These are phyloP conservation scores for Uria lomvia DNA, from an alignment of 2,113 vertebrate genomes.

Conservation along the genomic window DNA sequence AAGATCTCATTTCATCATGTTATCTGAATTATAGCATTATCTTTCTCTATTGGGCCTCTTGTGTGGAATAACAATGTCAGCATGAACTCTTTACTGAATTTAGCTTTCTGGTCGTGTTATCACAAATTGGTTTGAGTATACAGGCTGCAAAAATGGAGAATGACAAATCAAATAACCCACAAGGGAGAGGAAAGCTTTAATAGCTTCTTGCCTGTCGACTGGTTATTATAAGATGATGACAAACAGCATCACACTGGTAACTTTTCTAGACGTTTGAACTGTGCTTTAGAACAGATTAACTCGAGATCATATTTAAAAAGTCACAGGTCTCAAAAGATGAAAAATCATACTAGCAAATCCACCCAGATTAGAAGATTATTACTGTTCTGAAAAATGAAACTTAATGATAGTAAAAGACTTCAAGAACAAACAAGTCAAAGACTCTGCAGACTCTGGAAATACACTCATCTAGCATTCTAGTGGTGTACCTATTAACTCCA, in stretches of 20 bases:
- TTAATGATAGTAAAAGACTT: not conserved
- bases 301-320: conserved; percentile 5
- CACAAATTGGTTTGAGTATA: conserved; percentile 60
- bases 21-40: conserved; percentile 21
- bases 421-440: not conserved
- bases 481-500: not conserved
- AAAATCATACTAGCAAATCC: not conserved
- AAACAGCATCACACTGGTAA: conserved; percentile 26
- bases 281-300: conserved; percentile 21
- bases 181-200: conserved; percentile 43
- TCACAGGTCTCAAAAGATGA: conserved; percentile 13
- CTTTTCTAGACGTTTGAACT: conserved; percentile 3
- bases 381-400: not conserved
- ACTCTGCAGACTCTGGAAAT: not conserved
- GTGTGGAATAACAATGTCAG: conserved; percentile 41
- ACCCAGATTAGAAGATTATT: not conserved
- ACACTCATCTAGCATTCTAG: not conserved
- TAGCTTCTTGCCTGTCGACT: conserved; percentile 28
- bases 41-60: conserved; percentile 25
- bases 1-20: conserved; percentile 45
- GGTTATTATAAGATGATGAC: conserved; percentile 44
- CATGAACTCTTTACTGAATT: conserved; percentile 53
- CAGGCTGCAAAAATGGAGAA: conserved; percentile 31
- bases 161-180: conserved; percentile 61
- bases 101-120: conserved; percentile 57